Evolutionary conservation across 1,140 invertebrate species (phyloP).

Genomic region (Cyclina sinensis): DNA sequence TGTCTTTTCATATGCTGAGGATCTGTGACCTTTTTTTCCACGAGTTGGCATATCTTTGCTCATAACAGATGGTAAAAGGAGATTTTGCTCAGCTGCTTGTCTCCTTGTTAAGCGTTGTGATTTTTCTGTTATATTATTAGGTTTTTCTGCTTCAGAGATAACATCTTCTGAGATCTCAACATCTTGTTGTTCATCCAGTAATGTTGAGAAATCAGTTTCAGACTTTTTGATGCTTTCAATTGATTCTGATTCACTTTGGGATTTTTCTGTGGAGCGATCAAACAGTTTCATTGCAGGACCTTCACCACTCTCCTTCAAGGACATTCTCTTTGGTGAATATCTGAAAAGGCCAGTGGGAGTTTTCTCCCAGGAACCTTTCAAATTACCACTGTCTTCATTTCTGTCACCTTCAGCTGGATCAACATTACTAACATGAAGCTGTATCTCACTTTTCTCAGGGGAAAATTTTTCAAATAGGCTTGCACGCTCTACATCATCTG

Average conservation of each 20-base stretch:
- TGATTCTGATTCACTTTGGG: background rate
- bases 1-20: background rate
- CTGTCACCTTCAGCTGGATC: background rate
- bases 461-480: slow-evolving; percentile 29
- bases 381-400: background rate
- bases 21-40: background rate
- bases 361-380: background rate
- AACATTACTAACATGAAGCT: background rate
- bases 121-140: background rate
- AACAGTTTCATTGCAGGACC: slow-evolving; percentile 2
- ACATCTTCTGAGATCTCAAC: background rate
- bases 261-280: background rate
- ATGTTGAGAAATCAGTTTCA: background rate
- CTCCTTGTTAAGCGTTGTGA: slow-evolving; percentile 49
- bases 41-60: slow-evolving; percentile 44
- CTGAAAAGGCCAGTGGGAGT: background rate
- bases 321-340: slow-evolving; percentile 17
- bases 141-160: background rate
- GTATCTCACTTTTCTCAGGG: background rate
- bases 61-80: slow-evolving; percentile 61
- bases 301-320: background rate
- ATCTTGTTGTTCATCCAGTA: background rate
- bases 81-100: slow-evolving; percentile 56
- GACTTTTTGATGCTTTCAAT: background rate
- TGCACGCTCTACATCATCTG: background rate